phyloP scores from a whole-genome alignment of 2,888 invertebrate species.

The Cetonia aurata region DNA sequence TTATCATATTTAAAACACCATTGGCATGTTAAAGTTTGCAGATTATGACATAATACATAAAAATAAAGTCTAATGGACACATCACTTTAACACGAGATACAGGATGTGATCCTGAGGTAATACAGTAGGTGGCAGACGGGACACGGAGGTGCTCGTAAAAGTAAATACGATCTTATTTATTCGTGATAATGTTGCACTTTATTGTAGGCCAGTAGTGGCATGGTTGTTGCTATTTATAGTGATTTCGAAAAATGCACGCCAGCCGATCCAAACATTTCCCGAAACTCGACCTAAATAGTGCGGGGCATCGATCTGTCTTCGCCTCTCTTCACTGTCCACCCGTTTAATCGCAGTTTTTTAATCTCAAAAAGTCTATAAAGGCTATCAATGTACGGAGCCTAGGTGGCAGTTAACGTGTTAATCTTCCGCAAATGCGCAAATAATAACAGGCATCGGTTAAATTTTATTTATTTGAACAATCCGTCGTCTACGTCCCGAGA shows the following conservation, averaged over 20 bases:
- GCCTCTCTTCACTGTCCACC: constrained; percentile 17
- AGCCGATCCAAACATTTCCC: constrained; percentile 20
- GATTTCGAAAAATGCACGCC: constrained; percentile 36
- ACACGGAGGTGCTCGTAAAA: constrained; percentile 21
- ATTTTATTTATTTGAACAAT: constrained; percentile 21
- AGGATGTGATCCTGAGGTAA: no score
- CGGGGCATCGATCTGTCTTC: constrained; percentile 12
- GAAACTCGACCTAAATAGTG: constrained; percentile 28
- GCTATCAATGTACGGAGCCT: constrained; percentile 48
- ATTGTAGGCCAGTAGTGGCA: constrained; percentile 44
- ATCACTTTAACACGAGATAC: no score
- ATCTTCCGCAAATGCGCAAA: constrained; percentile 28
- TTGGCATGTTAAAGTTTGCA: constrained; percentile 27
- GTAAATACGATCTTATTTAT: constrained; percentile 28
- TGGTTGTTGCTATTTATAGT: constrained; percentile 48
- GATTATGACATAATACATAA: constrained; percentile 45
- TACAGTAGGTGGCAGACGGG: background rate
- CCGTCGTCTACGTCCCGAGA: constrained; percentile 11
- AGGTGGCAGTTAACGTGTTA: constrained; percentile 52
- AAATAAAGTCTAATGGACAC: constrained; percentile 38
- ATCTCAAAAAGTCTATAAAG: constrained; percentile 45
- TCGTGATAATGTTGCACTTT: constrained; percentile 41
- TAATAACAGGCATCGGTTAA: constrained; percentile 25
- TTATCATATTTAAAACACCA: constrained; percentile 37
- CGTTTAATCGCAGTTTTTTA: constrained; percentile 28